Conservation (phyloP, 2,113 vertebrate genomes). For the Genyomyrus donnyi region DNA sequence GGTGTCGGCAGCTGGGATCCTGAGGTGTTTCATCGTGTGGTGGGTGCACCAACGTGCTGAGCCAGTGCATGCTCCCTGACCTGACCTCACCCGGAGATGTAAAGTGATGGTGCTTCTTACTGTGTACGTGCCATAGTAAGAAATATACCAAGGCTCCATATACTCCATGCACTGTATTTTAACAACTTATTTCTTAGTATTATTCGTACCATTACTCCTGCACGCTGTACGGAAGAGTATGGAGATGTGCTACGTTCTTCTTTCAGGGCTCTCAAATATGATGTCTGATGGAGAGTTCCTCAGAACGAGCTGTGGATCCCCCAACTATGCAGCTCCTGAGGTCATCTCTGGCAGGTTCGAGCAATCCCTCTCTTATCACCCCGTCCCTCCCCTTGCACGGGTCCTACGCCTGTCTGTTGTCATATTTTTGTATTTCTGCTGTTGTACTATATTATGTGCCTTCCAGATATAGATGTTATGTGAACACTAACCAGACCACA, state of each 20-base stretch:
- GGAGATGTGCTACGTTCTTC: slow-evolving; percentile 16
- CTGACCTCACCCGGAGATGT: neutral
- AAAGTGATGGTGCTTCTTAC: neutral
- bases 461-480: neutral
- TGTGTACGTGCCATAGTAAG: neutral
- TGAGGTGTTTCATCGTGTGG: neutral
- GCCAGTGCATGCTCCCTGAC: neutral
- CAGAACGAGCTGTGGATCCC: slow-evolving; percentile 93
- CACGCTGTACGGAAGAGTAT: neutral
- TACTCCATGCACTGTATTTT: neutral
- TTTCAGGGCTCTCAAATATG: slow-evolving; percentile 93
- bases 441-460: neutral
- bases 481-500: neutral
- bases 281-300: slow-evolving; percentile 98
- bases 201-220: neutral
- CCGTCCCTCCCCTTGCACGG: neutral
- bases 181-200: neutral
- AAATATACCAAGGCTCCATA: neutral
- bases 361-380: neutral
- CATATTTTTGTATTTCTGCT: neutral
- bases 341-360: slow-evolving; percentile 96
- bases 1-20: neutral
- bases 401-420: neutral
- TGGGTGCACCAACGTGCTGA: neutral
- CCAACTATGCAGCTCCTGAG: slow-evolving; percentile 96